Conservation (phyloP, 2,113 vertebrate genomes). For the Amblyornis subalaris region DNA sequence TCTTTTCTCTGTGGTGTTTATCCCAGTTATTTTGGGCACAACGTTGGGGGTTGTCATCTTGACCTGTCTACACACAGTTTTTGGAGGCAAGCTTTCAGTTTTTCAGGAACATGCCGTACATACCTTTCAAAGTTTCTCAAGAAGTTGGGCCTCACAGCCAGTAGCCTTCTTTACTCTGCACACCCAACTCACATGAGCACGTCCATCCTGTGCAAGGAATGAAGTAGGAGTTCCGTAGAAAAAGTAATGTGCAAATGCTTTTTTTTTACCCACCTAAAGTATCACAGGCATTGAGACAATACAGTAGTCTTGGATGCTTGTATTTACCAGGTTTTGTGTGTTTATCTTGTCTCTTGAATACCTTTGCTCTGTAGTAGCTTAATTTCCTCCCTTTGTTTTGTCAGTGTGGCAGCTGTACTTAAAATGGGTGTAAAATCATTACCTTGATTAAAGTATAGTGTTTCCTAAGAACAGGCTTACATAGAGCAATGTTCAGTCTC, state of each 20-base stretch:
- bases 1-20: not conserved
- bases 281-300: not conserved
- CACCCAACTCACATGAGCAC: accelerated
- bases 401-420: not conserved
- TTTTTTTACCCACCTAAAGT: not conserved
- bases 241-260: not conserved
- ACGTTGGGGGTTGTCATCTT: not conserved
- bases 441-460: not conserved
- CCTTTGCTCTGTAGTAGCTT: not conserved
- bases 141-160: not conserved
- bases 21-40: not conserved
- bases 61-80: not conserved
- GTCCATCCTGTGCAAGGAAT: not conserved
- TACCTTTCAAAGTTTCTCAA: not conserved
- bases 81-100: not conserved
- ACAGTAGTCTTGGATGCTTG: not conserved
- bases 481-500: not conserved
- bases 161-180: not conserved
- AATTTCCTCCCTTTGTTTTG: not conserved
- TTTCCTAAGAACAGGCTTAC: not conserved
- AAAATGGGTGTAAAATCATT: not conserved
- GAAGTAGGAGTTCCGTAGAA: not conserved
- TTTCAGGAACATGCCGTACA: not conserved
- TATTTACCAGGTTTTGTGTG: not conserved
- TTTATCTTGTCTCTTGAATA: not conserved